Conservation (phyloP, 2,113 vertebrate genomes). For the Ammodytes dubius region DNA sequence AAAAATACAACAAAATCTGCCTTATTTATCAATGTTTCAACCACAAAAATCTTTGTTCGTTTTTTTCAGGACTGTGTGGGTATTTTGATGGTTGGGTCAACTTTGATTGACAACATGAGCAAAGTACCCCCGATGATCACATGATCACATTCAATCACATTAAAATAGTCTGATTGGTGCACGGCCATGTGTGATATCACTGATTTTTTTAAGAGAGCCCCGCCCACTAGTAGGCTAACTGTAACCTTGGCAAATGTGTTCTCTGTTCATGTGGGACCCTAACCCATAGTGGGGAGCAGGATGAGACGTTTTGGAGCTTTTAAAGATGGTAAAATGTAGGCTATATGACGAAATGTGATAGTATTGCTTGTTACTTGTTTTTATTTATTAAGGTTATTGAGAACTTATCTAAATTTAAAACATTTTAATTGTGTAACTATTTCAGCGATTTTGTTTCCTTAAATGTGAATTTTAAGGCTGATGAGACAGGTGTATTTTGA, state of each 20-base stretch:
- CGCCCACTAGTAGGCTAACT: no score
- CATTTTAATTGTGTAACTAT: neutral
- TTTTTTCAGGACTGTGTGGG: neutral
- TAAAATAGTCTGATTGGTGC: neutral
- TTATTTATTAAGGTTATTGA: neutral
- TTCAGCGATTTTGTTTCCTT: neutral
- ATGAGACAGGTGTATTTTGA: constrained; percentile 12
- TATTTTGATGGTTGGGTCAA: neutral
- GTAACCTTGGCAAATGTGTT: no score
- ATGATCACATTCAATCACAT: neutral
- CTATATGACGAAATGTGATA: neutral
- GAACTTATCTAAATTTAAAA: neutral
- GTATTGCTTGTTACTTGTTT: neutral
- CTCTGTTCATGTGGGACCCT: neutral
- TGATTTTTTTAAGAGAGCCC: neutral
- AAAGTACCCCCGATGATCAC: neutral
- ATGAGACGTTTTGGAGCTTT: no score
- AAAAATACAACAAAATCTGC: no score
- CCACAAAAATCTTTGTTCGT: no score
- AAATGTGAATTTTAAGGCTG: neutral
- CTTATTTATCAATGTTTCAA: no score
- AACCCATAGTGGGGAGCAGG: no score
- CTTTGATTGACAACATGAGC: neutral
- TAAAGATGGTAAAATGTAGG: neutral
- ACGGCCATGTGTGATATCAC: neutral